phyloP scores from a whole-genome alignment of 37 sponge, comb jelly and placozoan genomes.

The Dysidea cf. avara region DNA sequence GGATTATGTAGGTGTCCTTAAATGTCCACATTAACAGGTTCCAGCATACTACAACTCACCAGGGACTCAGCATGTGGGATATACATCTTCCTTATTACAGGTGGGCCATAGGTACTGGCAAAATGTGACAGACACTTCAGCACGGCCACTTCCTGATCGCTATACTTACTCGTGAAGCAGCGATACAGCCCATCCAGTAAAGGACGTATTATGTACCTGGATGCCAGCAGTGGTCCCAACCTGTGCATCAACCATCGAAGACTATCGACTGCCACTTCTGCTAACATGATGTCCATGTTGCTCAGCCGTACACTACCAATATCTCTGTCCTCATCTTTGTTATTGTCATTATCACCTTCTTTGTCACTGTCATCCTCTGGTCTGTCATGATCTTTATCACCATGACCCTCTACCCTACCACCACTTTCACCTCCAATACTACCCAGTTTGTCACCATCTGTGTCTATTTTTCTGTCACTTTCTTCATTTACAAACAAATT shows the following conservation, averaged over 20 bases:
- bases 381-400: background rate
- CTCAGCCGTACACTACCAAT: slow-evolving; percentile 14
- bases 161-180: slow-evolving; percentile 51
- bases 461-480: background rate
- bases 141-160: slow-evolving; percentile 4
- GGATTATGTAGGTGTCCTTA: too few species aligned
- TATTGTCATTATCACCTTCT: slow-evolving; percentile 7
- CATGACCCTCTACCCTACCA: background rate
- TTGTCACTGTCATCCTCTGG: slow-evolving; percentile 1
- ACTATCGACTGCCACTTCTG: slow-evolving; percentile 66
- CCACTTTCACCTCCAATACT: background rate
- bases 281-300: slow-evolving; percentile 20
- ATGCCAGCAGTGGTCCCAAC: slow-evolving; percentile 70
- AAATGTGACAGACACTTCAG: slow-evolving; percentile 41
- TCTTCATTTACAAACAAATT: too few species aligned
- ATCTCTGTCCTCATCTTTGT: background rate
- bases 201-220: slow-evolving; percentile 62
- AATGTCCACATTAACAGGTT: too few species aligned
- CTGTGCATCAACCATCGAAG: slow-evolving; percentile 67
- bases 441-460: background rate
- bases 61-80: slow-evolving; percentile 51
- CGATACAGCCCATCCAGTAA: slow-evolving; percentile 59
- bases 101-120: slow-evolving; percentile 47
- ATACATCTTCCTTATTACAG: slow-evolving; percentile 44
- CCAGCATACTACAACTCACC: slow-evolving; percentile 52